phyloP scores from a whole-genome alignment of 2,888 invertebrate genomes.

The Cryptophagus acutangulus region DNA sequence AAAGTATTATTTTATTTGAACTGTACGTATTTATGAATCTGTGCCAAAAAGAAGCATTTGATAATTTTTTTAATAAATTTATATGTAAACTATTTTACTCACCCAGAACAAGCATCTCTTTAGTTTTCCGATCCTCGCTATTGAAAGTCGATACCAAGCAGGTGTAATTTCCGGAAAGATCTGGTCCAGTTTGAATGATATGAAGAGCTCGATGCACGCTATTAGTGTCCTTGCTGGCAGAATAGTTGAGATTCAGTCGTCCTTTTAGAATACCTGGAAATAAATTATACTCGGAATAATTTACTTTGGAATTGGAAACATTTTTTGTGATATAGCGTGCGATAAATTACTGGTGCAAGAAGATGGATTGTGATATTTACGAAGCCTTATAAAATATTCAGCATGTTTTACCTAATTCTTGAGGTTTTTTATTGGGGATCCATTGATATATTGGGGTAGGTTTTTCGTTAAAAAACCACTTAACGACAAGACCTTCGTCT shows the following conservation, averaged over 20 bases:
- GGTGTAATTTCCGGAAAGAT: slow-evolving; percentile 65
- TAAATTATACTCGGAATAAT: no score
- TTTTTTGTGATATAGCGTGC: no score
- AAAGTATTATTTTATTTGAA: no score
- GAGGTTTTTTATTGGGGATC: slow-evolving; percentile 51
- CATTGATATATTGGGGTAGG: slow-evolving; percentile 54
- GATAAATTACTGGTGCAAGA: no score
- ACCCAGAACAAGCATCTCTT: slow-evolving; percentile 67
- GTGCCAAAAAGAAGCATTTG: no score
- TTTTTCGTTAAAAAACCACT: slow-evolving; percentile 53
- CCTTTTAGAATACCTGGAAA: slow-evolving; percentile 44
- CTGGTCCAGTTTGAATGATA: slow-evolving; percentile 60
- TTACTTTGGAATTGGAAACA: no score
- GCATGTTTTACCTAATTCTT: slow-evolving; percentile 45
- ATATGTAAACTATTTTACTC: no score
- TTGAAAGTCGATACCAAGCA: slow-evolving; percentile 65
- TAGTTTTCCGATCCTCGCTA: slow-evolving; percentile 58
- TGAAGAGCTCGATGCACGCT: slow-evolving; percentile 60
- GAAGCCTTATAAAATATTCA: no score
- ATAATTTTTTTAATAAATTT: no score
- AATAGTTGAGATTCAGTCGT: slow-evolving; percentile 47
- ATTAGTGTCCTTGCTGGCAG: slow-evolving; percentile 49
- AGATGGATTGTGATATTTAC: no score
- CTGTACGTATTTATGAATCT: no score
- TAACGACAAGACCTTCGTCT: slow-evolving; percentile 52